A percentile compares a stretch with the other conserved stretches of the same genome.
Conservation (phyloP, 2,888 invertebrate genomes). For the Mantis religiosa region DNA sequence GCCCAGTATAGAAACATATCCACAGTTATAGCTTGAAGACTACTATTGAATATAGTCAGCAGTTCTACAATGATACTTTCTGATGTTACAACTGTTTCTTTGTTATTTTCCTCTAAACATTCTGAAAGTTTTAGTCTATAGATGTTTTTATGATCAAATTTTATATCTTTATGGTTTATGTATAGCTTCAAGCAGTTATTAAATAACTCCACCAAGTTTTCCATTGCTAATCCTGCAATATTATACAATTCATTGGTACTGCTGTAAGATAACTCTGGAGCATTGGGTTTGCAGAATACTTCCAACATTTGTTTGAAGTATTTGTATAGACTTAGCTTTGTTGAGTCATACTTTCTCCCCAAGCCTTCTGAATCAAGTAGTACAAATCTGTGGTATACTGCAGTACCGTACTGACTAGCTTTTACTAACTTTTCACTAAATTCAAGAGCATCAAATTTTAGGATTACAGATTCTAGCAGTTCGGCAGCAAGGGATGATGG, state of each 20-base stretch:
- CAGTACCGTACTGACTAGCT: neutral
- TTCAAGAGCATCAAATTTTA: neutral
- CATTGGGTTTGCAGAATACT: neutral
- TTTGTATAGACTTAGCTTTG: neutral
- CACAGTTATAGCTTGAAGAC: slow-evolving; percentile 11
- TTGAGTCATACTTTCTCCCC: neutral
- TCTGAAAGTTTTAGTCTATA: neutral
- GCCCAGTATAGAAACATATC: slow-evolving; percentile 25
- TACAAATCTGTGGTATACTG: slow-evolving; percentile 16
- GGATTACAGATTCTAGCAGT: slow-evolving; percentile 3
- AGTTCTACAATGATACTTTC: neutral
- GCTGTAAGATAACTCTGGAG: neutral
- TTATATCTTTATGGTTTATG: neutral
- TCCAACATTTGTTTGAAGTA: neutral
- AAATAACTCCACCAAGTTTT: neutral
- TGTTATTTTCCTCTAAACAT: neutral
- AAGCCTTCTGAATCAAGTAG: neutral
- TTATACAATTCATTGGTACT: neutral
- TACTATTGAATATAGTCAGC: neutral
- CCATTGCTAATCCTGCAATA: neutral
- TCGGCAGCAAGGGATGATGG: slow-evolving; percentile 20
- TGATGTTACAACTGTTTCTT: neutral
- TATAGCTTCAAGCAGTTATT: neutral
- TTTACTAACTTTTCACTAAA: neutral
- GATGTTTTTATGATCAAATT: neutral